phyloP scores from a whole-genome alignment of 2,113 vertebrate species.

The Puma concolor region DNA sequence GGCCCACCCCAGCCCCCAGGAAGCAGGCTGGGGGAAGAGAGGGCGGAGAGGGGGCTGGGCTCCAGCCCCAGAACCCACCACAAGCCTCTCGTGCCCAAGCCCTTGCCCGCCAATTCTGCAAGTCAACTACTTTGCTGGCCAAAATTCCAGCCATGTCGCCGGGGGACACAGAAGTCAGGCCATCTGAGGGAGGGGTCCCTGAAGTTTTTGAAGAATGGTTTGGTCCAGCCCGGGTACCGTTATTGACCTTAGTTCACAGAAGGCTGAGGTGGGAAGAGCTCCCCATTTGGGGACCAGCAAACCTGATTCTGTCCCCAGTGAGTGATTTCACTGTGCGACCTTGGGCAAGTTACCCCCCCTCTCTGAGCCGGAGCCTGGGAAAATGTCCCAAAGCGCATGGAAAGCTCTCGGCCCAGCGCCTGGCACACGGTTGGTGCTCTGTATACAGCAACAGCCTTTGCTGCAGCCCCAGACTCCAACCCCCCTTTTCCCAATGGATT shows the following conservation, averaged over 20 bases:
- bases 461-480: not conserved
- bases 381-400: not conserved
- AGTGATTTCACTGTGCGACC: not conserved
- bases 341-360: not conserved
- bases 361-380: not conserved
- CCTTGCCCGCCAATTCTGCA: slow-evolving; percentile 1
- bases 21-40: not conserved
- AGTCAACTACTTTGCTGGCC: slow-evolving; percentile 45
- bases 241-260: not conserved
- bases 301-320: not conserved
- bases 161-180: not conserved
- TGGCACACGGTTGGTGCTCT: not conserved
- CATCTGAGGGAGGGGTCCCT: not conserved
- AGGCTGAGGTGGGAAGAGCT: not conserved
- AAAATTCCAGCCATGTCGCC: not conserved
- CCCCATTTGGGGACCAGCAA: not conserved
- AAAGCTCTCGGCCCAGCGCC: not conserved
- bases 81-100: slow-evolving; percentile 33
- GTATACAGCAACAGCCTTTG: not conserved
- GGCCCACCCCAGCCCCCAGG: not conserved
- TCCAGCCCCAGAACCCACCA: slow-evolving; percentile 24
- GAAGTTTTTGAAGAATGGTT: not conserved
- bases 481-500: slow-evolving; percentile 54
- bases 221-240: not conserved
- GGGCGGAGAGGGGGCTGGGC: not conserved